Base-by-base conservation (phyloP, 1,140 invertebrate species). In the Tenebrio molitor region DNA sequence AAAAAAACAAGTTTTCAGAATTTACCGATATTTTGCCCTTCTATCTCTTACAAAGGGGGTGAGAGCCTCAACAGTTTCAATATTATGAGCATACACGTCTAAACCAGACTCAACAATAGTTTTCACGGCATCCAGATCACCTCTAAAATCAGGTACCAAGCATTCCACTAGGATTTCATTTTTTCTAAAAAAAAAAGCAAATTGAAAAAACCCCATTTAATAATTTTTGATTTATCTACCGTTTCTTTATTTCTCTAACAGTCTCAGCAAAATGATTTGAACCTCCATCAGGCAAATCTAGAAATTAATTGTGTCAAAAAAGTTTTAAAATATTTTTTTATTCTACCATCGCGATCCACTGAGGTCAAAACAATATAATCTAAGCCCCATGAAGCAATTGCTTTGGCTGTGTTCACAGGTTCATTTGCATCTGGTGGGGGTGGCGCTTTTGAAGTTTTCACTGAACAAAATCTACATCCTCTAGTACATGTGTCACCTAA, bases 321-420 rank as follows among this genome's bases (percentile, higher is more conserved):
- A 14, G 16, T 63, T 7, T 63, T 15, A 70, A 10, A 1, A 33
- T 14, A 41, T 63, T 39, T 53, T 34, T 17, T 44, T 41, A 33
- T 29, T 29, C 81, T 78, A 94, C 92, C 96, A 88, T 99, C 98
- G 83, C 98, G 88, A 84, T 99, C 98, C 0, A 99, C 98, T 10
- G 97, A 99, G 1, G 98, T 99, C 1, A 99, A 84, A 15, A 99
- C 98, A 71, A 99, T 92, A 85, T 99, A 99, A 82, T 98, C 95
- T 6, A 99, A 85, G 7, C 95, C 95, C 98, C 98, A 99, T 41
- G 93, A 89, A 46, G 91, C 89, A 76, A 99, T 93, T 1, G 98
- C 97, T 69, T 86, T 88, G 1, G 97, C 98, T 2, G 97, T 99
- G 84, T 99, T 97, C 2, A 88, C 78, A 5, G 98, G 98, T 84